Base-by-base conservation (phyloP, 2,888 invertebrate species). In the Macrosiphum euphorbiae region DNA sequence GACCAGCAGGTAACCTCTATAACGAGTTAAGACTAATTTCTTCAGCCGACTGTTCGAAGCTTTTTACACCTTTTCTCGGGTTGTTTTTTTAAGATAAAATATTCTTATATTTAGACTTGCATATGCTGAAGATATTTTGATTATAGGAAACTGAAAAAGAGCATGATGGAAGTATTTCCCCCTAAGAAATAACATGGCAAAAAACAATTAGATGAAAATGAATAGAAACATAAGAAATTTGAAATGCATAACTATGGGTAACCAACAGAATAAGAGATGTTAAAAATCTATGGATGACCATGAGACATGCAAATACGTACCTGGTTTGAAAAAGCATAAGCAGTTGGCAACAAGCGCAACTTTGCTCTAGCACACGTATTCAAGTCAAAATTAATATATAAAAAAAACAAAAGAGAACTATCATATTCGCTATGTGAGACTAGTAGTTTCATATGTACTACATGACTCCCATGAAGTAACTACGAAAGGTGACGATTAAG, bases 121-220 rank as follows among this genome's bases (percentile, higher is more conserved):
- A 88, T 52, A 88, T 28, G 52, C 55, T 52, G 88, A 88, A 0
- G 3, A 88, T 88, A 55, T 41, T 35, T 26, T 44, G 8, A 41
- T 58, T 58, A 26, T 41, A 88, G 28, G 41, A 88, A 86, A 88
- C n/a, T 90, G 67, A 90, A 90, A 67, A 90, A 50, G 50, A 35
- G 8, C 67, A 89, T 89, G 44, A 44, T 89, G 28, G 28, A 89
- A 61, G 28, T 88, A 52, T 35, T 52, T 24, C 35, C 0, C 35
- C 41, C 55, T 44, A 47, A 47, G 41, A 55, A 10, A n/a, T 88
- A 41, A 55, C 55, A 35, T 20, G 13, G 28, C n/a, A 50, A 28
- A 50, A 47, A 86, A 86, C n/a, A 4, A 87, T 13, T 87, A 4
- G 0, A 87, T 50, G 50, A 87, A 3, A 88, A 55, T 24, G 55